A percentile compares a stretch with the other conserved stretches of the same genome.
Evolutionary conservation across 2,113 vertebrate genomes (phyloP).

Genomic region (Geococcyx californianus): DNA sequence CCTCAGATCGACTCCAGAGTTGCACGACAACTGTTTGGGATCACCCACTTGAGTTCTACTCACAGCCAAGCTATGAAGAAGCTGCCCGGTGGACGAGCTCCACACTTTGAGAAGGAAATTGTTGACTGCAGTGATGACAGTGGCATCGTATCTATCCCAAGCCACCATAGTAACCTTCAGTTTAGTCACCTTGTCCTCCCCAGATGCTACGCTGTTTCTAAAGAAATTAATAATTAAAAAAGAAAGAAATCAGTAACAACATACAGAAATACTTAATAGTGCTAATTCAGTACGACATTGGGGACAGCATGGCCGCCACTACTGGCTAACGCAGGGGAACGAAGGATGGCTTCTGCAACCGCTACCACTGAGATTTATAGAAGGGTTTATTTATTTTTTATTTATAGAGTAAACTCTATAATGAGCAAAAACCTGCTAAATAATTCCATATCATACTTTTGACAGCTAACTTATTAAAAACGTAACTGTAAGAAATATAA

Average conservation of each 20-base stretch:
- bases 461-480: background rate
- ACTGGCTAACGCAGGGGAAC: background rate
- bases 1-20: background rate
- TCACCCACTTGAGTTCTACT: slow-evolving; percentile 58
- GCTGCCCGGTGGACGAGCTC: slow-evolving; percentile 87
- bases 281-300: background rate
- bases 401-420: background rate
- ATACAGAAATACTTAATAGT: background rate
- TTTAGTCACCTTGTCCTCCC: slow-evolving; percentile 92
- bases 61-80: slow-evolving; percentile 91
- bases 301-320: background rate
- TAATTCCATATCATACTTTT: background rate
- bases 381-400: background rate
- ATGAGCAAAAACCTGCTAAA: background rate
- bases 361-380: background rate
- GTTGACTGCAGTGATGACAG: slow-evolving; percentile 94
- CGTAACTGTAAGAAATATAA: background rate
- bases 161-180: slow-evolving; percentile 97
- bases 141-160: slow-evolving; percentile 91
- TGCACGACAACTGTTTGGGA: background rate
- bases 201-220: slow-evolving; percentile 78
- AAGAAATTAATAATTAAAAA: slow-evolving; percentile 7
- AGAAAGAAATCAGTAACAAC: background rate
- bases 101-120: slow-evolving; percentile 97
- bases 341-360: background rate